Conservation (phyloP, 2,113 vertebrate species). For the Charadrius vociferus region DNA sequence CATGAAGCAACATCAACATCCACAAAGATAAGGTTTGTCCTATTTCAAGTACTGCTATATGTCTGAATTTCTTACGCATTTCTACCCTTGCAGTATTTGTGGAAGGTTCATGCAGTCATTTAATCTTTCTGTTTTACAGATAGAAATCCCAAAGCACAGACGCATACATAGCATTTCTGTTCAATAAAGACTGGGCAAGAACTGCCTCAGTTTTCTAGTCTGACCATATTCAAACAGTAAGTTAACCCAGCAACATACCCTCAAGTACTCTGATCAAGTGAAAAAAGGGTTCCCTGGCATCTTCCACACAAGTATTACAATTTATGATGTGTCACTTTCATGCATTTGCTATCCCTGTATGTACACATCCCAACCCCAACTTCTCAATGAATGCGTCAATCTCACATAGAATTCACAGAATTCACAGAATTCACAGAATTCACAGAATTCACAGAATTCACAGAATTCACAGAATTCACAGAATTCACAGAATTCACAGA, state of each 20-base stretch:
- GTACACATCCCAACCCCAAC: neutral
- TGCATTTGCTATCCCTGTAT: neutral
- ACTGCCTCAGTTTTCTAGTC: neutral
- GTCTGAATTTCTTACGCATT: neutral
- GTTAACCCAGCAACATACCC: neutral
- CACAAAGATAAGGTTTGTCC: neutral
- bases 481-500: no score
- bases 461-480: no score
- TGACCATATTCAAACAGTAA: neutral
- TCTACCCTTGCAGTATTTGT: neutral
- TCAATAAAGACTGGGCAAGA: neutral
- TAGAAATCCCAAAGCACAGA: neutral
- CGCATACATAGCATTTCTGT: neutral
- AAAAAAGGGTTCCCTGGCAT: neutral
- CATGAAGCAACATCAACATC: neutral
- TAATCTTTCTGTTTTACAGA: neutral
- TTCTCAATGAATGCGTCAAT: neutral
- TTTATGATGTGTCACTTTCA: neutral
- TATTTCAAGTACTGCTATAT: neutral
- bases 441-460: no score
- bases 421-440: no score
- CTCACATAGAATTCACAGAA: neutral
- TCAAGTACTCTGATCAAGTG: neutral
- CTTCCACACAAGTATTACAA: neutral
- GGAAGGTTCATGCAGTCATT: neutral